Base-by-base conservation (phyloP, 2,888 invertebrate species). In the Strigamia maritima region DNA sequence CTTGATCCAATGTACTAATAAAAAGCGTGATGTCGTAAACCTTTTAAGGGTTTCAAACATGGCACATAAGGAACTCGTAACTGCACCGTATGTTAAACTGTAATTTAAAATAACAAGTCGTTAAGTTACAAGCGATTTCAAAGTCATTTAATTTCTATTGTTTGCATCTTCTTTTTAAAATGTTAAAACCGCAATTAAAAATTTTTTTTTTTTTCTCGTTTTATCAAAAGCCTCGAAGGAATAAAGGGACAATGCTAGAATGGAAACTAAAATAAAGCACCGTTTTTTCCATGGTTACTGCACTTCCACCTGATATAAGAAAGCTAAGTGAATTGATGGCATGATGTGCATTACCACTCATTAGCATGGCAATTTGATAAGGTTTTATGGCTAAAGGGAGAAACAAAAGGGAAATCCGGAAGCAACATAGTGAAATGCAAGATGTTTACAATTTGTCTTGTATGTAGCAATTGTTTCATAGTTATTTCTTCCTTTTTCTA, bases 341-440 rank as follows among this genome's bases (percentile, higher is more conserved):
- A n/a, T 70, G 70, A 70, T n/a, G 28, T 70, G 70, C 70, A 60
- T 19, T 54, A 54, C 70, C 70, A 70, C 70, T 70, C 70, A 70
- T 70, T 70, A 70, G 70, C 70, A 70, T 26, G 26, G 26, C 70
- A 70, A 70, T 70, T 70, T 70, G 70, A 70, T 70, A 70, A 70
- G 28, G 28, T 70, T 70, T 70, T 26, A 70, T 70, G 28, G 70
- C 16, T 12, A 70, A 70, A 70, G 28, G 12, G 12, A n/a, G 70
- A 26, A 10, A n/a, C 28, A 7, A 60, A 60, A 19, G 28, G 28
- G 28, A 70, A 70, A 70, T 70, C 70, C 28, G 70, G 28, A 70
- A 70, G 28, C 28, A 16, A 12, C 28, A 12, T 7, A 28, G 70
- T 12, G 26, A 28, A 70, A 26, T 28, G 28, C 24, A 70, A 28